Evolutionary conservation across 2,888 invertebrate genomes (phyloP), one percentile per base, ranked within the genome.

Genomic region (Drosophila phalerata): DNA sequence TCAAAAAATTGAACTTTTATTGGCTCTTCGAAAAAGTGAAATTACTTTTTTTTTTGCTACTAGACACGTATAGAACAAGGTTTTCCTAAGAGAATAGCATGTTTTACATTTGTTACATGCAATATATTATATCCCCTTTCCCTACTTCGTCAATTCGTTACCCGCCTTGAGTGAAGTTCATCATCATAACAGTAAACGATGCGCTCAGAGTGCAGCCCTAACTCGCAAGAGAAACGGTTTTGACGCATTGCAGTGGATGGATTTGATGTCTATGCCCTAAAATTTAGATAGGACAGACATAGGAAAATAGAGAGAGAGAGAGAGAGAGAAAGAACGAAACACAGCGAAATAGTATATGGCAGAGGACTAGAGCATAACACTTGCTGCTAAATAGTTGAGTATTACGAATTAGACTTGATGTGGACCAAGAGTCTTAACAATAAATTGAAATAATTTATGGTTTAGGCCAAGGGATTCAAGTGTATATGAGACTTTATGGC

Each of bases 1-100:
- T 88, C 71, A 74, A 83, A 80, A 84, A 88, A 84, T 84, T 86
- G 84, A 88, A 78, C 84, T 78, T 88, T 72, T 84, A 84, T 86
- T 84, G 84, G 84, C 73, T 83, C 73, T 62, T 56, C 47, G 53
- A 66, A 77, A 82, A 88, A 80, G 88, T 83, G 78, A 84, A 86
- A 84, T 83, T 80, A 78, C 75, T 55, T 66, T 77, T 78, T 13
- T 43, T 40, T 45, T 38, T 45, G 6, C 17, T 25, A 34, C 17
- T n/a, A 47, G 37, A 34, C 25, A 49, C 51, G 51, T 30, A 45
- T 38, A 28, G 37, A 13, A 13, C 30, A 45, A 13, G 34, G 42
- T 28, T 42, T 56, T 48, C 34, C 56, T 60, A 38, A 77, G 62
- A 48, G 40, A 63, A 61, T 63, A 56, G 66, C 63, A 75, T 79